Base-by-base conservation (phyloP, 2,113 vertebrate species). In the Ondatra zibethicus region DNA sequence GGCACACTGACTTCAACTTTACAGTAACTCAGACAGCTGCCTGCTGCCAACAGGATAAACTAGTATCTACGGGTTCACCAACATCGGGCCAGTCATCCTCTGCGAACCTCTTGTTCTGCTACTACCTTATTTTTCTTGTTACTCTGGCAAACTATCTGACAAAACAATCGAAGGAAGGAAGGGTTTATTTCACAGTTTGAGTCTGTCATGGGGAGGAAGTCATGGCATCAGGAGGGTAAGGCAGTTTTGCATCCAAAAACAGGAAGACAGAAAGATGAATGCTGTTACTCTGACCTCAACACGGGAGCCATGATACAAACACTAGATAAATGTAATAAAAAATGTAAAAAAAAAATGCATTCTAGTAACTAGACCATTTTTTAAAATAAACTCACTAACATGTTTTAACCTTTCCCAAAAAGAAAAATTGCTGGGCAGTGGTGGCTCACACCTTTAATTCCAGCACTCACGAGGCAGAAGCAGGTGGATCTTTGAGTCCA, bases 381-480 rank as follows among this genome's bases (percentile, higher is more conserved):
- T 5, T 17, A 61, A 81, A 45, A 42, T 47, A 52, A 93, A 29
- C 50, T 95, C 89, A 91, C 11, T 93, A 95, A 90, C 25, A 84
- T 75, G 6, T 42, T 78, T 5, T 63, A 75, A 85, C 95, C 65
- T 27, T 61, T 92, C 39, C 84, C 14, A 65, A 88, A 95, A 95
- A 88, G 3, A 82, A 89, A 91, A 88, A 88, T 1, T 73, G 36
- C 36, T 73, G 36, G n/a, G 70, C 70, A 21, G 36, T 73, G 36
- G 31, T 39, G 19, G 70, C 70, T 10, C 8, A 7, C 2, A 0
- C 33, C 33, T 70, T 70, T 70, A 70, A 70, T 70, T 33, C 70
- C 17, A 72, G 70, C 70, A 72, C 70, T 72, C 1, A 4, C 7
- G 17, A 72, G 70, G 17, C 70, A 72, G 36, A 72, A 36, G 36